A percentile compares a stretch with the other conserved stretches of the same genome.
Conservation (phyloP, 2,888 invertebrate species). For the Nineta flava region DNA sequence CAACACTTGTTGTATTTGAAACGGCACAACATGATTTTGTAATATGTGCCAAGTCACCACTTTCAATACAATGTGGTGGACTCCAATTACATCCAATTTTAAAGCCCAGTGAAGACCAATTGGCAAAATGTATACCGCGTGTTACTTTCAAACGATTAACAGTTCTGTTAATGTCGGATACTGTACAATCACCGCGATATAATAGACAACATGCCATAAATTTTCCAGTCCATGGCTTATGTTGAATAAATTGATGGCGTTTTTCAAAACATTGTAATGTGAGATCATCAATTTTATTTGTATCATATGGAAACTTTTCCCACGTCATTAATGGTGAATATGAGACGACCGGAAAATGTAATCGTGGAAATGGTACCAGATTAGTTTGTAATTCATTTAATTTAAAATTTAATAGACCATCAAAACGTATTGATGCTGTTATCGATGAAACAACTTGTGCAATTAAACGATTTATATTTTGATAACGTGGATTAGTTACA, state of each 20-base stretch:
- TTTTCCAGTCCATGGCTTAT: background rate
- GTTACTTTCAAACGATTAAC: background rate
- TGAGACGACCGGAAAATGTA: constrained; percentile 38
- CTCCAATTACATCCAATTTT: background rate
- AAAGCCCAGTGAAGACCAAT: constrained; percentile 1
- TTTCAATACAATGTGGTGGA: background rate
- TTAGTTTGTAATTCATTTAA: constrained; percentile 39
- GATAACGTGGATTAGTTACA: background rate
- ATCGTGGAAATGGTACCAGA: constrained; percentile 38
- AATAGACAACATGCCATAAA: background rate
- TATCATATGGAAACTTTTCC: background rate
- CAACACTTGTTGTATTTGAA: background rate
- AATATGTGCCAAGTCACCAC: background rate
- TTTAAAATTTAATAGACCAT: constrained; percentile 30
- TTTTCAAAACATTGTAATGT: background rate
- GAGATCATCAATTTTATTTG: background rate
- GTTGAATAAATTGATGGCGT: background rate
- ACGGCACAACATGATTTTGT: background rate
- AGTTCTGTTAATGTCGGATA: background rate
- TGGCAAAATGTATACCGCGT: background rate
- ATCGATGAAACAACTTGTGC: background rate
- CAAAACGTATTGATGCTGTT: background rate
- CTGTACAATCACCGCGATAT: background rate
- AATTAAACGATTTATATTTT: background rate
- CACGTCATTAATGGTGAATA: constrained; percentile 24